phyloP scores from a whole-genome alignment of 2,888 invertebrate genomes.

The Tetramorium bicarinatum region DNA sequence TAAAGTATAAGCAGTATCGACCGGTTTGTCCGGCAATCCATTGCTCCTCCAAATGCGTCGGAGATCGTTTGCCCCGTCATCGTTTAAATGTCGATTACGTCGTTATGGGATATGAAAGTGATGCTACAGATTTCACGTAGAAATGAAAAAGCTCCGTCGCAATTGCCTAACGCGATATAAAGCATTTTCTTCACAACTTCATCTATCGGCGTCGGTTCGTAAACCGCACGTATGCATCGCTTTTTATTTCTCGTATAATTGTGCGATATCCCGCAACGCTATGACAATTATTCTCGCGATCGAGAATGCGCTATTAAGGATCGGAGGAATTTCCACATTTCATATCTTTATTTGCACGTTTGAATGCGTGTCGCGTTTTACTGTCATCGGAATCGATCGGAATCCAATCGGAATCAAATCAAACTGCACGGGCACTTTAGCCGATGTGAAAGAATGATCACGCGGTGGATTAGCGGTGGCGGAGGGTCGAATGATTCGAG shows the following conservation, averaged over 20 bases:
- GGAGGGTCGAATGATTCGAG: slow-evolving; percentile 53
- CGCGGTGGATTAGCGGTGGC: slow-evolving; percentile 56
- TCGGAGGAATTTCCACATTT: slow-evolving; percentile 61
- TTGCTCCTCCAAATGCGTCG: slow-evolving; percentile 36
- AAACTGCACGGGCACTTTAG: slow-evolving; percentile 48
- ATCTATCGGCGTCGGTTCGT: neutral
- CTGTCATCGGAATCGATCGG: slow-evolving; percentile 65
- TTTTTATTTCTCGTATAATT: slow-evolving; percentile 15
- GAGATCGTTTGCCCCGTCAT: slow-evolving; percentile 27
- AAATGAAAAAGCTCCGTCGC: slow-evolving; percentile 22
- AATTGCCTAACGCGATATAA: slow-evolving; percentile 26
- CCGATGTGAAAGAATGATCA: slow-evolving; percentile 65
- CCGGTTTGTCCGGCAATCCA: slow-evolving; percentile 57
- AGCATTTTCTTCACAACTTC: neutral
- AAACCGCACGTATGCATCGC: neutral
- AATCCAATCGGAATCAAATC: slow-evolving; percentile 50
- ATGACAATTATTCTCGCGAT: neutral
- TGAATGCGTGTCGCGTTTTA: slow-evolving; percentile 61
- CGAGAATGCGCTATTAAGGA: slow-evolving; percentile 8
- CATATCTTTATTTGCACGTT: slow-evolving; percentile 69
- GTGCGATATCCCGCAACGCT: neutral
- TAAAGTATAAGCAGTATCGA: slow-evolving; percentile 62
- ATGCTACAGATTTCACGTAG: slow-evolving; percentile 5
- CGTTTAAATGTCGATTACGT: slow-evolving; percentile 42
- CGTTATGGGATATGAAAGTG: neutral